Evolutionary conservation across 2,888 invertebrate genomes (phyloP).

Genomic region (Exephanes ischioxanthus): DNA sequence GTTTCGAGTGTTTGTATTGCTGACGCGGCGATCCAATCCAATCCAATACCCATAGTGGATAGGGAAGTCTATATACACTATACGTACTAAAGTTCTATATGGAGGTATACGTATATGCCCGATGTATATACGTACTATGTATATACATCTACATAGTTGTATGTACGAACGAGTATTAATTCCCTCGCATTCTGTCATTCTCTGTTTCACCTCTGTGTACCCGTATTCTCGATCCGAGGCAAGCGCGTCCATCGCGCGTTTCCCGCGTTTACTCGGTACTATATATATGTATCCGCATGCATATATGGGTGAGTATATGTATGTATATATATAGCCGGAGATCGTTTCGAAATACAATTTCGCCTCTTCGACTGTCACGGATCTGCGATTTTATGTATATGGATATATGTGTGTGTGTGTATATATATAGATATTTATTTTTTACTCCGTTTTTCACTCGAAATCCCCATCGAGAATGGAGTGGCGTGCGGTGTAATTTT

Average conservation of each 20-base stretch:
- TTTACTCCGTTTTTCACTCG: conserved; percentile 15
- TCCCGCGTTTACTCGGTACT: conserved; percentile 19
- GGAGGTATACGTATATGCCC: conserved; percentile 34
- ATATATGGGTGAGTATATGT: too few species aligned
- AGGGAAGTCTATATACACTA: conserved; percentile 47
- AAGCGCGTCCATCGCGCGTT: conserved; percentile 38
- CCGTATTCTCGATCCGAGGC: conserved; percentile 54
- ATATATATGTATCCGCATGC: not conserved
- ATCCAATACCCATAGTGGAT: conserved; percentile 79
- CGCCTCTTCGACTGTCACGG: conserved; percentile 6
- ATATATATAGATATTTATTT: not conserved
- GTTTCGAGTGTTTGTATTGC: conserved; percentile 85
- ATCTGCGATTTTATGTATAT: conserved; percentile 5
- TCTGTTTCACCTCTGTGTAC: conserved; percentile 49
- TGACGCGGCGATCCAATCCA: conserved; percentile 85
- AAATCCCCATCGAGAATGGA: conserved; percentile 36
- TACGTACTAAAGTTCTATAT: conserved; percentile 3
- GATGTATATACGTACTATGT: conserved; percentile 21
- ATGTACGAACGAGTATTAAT: conserved; percentile 69
- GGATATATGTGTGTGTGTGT: too few species aligned
- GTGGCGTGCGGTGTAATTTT: conserved; percentile 31
- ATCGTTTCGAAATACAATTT: conserved; percentile 59
- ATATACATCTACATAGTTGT: conserved; percentile 55
- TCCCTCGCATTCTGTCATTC: conserved; percentile 55
- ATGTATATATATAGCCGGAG: not conserved